phyloP scores from a whole-genome alignment of 2,113 vertebrate genomes.

The crab-eating macaque (Macaca fascicularis) region T2T-MFA8v1.1 NC_088378.1:83678001-83678500 shows the following conservation, averaged over 20 bases:
- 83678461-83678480: constrained; percentile 66
- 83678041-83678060: constrained; percentile 20
- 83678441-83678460: constrained; percentile 77
- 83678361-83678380: constrained; percentile 73
- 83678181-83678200: constrained; percentile 85
- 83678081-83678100: constrained; percentile 61
- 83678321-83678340: constrained; percentile 64
- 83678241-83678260: constrained; percentile 65
- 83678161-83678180: constrained; percentile 63
- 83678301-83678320: constrained; percentile 60
- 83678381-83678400: constrained; percentile 60
- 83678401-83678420: constrained; percentile 73
- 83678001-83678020: not conserved
- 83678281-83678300: constrained; percentile 25
- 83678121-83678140: constrained; percentile 65
- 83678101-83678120: constrained; percentile 58
- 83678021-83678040: constrained; percentile 29
- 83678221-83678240: constrained; percentile 70
- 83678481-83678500: constrained; percentile 55
- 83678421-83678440: constrained; percentile 65
- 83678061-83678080: constrained; percentile 63
- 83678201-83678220: constrained; percentile 84
- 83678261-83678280: constrained; percentile 54
- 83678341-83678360: constrained; percentile 68
- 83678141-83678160: constrained; percentile 66